Percentiles rank a stretch among this genome's conserved stretches.
phyloP scores from a whole-genome alignment of 2,888 invertebrate genomes.

The Agapostemon virescens region DNA sequence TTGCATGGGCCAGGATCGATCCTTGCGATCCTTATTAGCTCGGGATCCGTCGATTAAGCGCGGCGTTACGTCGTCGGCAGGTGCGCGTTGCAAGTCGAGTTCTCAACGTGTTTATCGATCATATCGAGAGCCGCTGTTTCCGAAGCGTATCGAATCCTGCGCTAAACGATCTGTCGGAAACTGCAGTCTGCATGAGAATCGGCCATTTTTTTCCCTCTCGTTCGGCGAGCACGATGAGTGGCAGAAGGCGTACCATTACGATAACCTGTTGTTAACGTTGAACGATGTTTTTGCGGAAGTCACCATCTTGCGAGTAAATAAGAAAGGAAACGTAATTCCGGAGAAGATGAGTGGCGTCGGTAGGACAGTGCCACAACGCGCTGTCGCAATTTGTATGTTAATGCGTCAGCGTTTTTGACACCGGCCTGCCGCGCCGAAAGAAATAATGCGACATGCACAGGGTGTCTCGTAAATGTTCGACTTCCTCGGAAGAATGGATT shows the following conservation, averaged over 20 bases:
- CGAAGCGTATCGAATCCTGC: conserved; percentile 26
- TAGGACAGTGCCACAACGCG: background rate
- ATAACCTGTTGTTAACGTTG: conserved; percentile 30
- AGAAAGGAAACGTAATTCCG: background rate
- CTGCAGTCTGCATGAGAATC: conserved; percentile 30
- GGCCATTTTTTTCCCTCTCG: conserved; percentile 17
- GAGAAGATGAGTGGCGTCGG: background rate
- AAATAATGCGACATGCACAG: background rate
- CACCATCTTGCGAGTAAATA: background rate
- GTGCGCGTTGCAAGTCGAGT: conserved; percentile 29
- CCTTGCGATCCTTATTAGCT: conserved; percentile 44
- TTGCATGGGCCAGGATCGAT: conserved; percentile 42
- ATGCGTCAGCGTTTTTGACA: conserved; percentile 28
- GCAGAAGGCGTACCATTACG: conserved; percentile 35
- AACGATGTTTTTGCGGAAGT: no score
- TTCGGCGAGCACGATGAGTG: conserved; percentile 28
- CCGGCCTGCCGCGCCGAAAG: background rate
- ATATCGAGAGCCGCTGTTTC: conserved; percentile 7
- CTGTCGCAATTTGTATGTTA: conserved; percentile 37
- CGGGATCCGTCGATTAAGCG: conserved; percentile 48
- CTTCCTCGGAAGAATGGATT: no score
- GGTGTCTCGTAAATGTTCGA: no score
- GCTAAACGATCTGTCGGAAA: conserved; percentile 3
- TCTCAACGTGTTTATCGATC: conserved; percentile 11
- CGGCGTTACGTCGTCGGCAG: background rate